phyloP scores from a whole-genome alignment of 2,888 invertebrate species.

The Limnephilus rhombicus region DNA sequence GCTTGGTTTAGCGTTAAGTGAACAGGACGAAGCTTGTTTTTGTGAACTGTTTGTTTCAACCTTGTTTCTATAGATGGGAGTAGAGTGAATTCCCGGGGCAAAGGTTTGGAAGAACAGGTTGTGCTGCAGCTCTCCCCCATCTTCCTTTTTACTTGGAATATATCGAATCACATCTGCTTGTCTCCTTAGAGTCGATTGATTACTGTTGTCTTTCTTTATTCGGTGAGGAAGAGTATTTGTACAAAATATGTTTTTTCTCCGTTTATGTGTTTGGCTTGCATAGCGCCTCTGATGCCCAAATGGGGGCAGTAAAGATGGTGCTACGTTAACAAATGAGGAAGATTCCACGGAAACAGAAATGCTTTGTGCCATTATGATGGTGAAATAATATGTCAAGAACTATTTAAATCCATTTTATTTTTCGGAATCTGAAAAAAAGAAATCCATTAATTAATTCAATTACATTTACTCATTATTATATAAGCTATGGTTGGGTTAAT shows the following conservation, averaged over 20 bases:
- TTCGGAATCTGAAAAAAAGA: conserved; percentile 22
- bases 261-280: conserved; percentile 60
- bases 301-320: conserved; percentile 49
- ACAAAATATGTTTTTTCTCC: conserved; percentile 54
- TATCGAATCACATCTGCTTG: conserved; percentile 65
- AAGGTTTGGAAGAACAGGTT: conserved; percentile 62
- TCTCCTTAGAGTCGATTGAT: conserved; percentile 60
- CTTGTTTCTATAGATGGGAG: conserved; percentile 59
- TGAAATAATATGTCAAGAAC: conserved; percentile 41
- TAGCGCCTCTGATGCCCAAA: conserved; percentile 58
- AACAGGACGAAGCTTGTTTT: conserved; percentile 50
- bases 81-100: conserved; percentile 64
- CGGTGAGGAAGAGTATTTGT: conserved; percentile 64
- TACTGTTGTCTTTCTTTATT: conserved; percentile 42
- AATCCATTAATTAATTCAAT: neutral
- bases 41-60: conserved; percentile 48
- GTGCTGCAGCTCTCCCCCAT: conserved; percentile 53
- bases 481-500: neutral
- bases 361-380: conserved; percentile 54
- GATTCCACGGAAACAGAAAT: conserved; percentile 54
- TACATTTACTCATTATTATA: neutral
- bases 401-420: conserved; percentile 30
- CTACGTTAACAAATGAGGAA: conserved; percentile 44
- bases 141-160: conserved; percentile 51
- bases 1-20: conserved; percentile 51